Evolutionary conservation across 2,113 vertebrate species (phyloP), one percentile per base, ranked within the genome.

Genomic region (Rallus limicola): DNA sequence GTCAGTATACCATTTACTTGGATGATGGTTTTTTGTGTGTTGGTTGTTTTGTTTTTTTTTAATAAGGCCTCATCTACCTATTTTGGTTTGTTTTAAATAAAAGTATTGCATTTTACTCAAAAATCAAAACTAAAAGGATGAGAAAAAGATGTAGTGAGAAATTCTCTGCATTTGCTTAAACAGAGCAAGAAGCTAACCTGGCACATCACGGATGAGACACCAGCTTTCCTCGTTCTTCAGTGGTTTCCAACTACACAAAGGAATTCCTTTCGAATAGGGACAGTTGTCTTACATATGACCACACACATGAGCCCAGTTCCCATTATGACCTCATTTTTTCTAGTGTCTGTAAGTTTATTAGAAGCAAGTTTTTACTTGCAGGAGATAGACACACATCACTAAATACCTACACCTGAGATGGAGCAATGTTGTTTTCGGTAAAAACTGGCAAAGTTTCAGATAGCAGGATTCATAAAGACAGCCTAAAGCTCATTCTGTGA

Each of bases 391-490:
- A 83, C 69, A 10, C 87, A 42, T 86, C 59, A 86, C 95, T 94
- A 92, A 95, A 69, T 46, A 46, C 44, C 17, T 82, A 97, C 95
- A 97, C 97, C 98, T 97, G 97, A 98, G 97, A 97, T 95, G 90
- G 84, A 96, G 34, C 53, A 75, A 87, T 81, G 79, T 91, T 19
- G 9, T 95, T 76, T 92, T 96, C 93, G 92, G 59, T 91, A 86
- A 95, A 91, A 97, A 84, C 0, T 81, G 92, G 91, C 20, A 31
- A 74, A 56, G 28, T 83, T 95, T 96, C 87, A 91, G 67, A 23
- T 86, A 91, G 3, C 31, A 53, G 46, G 60, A 92, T 72, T 86
- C 10, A 6, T 65, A 62, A 86, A 93, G 91, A 90, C 56, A 96
- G 81, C 92, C 78, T 94, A 91, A 91, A 92, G 91, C 50, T 96